Evolutionary conservation across 2,888 invertebrate species (phyloP), one percentile per base, ranked within the genome.

Genomic region (Himalopsyche anomala): DNA sequence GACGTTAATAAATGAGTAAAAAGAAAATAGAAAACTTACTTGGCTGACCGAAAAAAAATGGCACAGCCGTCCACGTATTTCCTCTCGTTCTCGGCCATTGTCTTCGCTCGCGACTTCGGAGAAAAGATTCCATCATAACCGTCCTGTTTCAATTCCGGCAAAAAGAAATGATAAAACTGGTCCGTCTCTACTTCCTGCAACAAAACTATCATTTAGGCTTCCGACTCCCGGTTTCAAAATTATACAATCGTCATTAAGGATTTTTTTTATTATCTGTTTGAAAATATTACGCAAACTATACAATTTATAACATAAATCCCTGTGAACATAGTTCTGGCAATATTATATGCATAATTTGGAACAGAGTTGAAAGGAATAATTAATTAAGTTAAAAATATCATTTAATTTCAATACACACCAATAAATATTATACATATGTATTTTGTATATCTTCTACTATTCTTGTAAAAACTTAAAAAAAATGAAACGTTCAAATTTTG

Each of bases 11-110:
- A 19, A 56, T 80, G n/a, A 88, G 51, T 62, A 83, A 87, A 45
- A 62, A 51, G 51, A 51, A 51, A 51, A 69, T 84, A 51, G 80
- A 42, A 83, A 82, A 93, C 96, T 94, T 92, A 98, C 98, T 98
- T 98, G 91, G 96, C 95, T 91, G 96, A 96, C 92, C 97, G 96
- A 93, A 96, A 99, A 94, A 99, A 99, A 91, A 99, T 99, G 89
- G 99, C 99, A 94, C 99, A 99, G 89, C 99, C 99, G 91, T 99
- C 99, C 84, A 99, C 99, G 92, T 97, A 98, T 93, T 99, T 99
- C 90, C 98, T 94, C 91, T 99, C 99, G 89, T 97, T 96, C 91
- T 99, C 99, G 2, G 96, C 95, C 99, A 99, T 99, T 86, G 99
- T 99, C 92, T 99, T 98, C 81, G 99, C 99, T 86, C 99, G 95